Base-by-base conservation (phyloP, 2,797 vertebrate species). In the Anabacerthia variegaticeps region DNA sequence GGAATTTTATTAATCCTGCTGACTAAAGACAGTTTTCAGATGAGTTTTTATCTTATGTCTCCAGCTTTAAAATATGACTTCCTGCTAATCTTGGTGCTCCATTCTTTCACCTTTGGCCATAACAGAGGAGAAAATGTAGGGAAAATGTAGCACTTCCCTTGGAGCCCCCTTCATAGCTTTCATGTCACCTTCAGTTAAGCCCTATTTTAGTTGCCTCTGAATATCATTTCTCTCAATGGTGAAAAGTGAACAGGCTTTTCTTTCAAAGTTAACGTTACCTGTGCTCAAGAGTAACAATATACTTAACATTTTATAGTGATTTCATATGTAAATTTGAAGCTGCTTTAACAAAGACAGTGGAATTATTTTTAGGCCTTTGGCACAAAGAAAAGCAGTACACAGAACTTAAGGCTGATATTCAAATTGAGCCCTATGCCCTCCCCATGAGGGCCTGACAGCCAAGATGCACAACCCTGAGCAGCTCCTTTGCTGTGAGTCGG, bases 201-300 rank as follows among this genome's bases (percentile, higher is more conserved):
- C 32, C 14, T 46, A 7, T 56, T 94, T 75, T 71, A 63, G 23
- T 76, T 88, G 52, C 75, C n/a, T 55, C 66, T 89, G 46, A 59
- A 6, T 80, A 78, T 85, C 1, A 58, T 59, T 87, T 93, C 89
- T 91, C 92, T 73, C 43, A 80, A 52, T 7, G 9, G 44, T 55
- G 58, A 68, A 88, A 88, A 89, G 49, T 1, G 21, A 89, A 84
- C 8, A 81, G 46, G 32, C 16, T 93, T 85, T 65, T 24, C 54
- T 95, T 92, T 92, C 75, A 93, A 81, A 85, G 65, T 83, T 85
- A 89, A 78, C 43, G 43, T 49, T 71, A 34, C 74, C 75, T 77
- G 52, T 22, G 19, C 72, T 92, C n/a, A 65, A 65, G 28, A 48
- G 68, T 76, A 83, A 77, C 51, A 87, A 77, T 32, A 58, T 10